Percentiles rank a stretch among this genome's conserved stretches.
These are phyloP conservation scores for Nemotelus pantherinus DNA, from an alignment of 2,888 invertebrate genomes.

Conservation along the genomic window DNA sequence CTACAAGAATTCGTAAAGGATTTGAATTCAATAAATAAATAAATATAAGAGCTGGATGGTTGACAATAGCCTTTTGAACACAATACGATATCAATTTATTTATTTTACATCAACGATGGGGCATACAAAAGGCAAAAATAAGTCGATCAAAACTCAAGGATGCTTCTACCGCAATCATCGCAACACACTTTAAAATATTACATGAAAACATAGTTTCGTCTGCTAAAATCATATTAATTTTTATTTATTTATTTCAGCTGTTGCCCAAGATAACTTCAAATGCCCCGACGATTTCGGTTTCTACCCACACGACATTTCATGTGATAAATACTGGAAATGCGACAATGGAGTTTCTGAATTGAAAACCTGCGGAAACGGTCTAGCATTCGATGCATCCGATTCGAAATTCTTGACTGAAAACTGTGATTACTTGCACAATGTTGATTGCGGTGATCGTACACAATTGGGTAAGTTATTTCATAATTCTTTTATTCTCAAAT, in stretches of 20 bases:
- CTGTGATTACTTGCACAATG: slow-evolving; percentile 94
- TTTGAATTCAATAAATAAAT: no score
- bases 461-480: slow-evolving; percentile 75
- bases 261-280: slow-evolving; percentile 86
- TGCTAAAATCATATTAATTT: neutral
- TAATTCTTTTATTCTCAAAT: neutral
- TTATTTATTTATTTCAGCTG: slow-evolving; percentile 67
- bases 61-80: no score
- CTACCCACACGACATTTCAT: slow-evolving; percentile 88
- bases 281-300: slow-evolving; percentile 95
- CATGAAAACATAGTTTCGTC: no score
- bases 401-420: slow-evolving; percentile 91
- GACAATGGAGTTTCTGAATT: slow-evolving; percentile 88
- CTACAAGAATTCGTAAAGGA: no score
- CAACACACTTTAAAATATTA: no score
- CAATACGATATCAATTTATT: no score
- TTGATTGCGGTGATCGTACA: slow-evolving; percentile 88
- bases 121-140: no score
- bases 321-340: slow-evolving; percentile 96
- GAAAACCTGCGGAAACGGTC: slow-evolving; percentile 93
- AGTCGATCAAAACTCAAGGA: no score
- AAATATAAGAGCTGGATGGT: no score
- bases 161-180: no score
- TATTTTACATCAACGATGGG: no score
- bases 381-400: slow-evolving; percentile 90